These are phyloP conservation scores for Myiopsitta monachus DNA, from an alignment of 2,113 vertebrate species.

Conservation along the genomic window DNA sequence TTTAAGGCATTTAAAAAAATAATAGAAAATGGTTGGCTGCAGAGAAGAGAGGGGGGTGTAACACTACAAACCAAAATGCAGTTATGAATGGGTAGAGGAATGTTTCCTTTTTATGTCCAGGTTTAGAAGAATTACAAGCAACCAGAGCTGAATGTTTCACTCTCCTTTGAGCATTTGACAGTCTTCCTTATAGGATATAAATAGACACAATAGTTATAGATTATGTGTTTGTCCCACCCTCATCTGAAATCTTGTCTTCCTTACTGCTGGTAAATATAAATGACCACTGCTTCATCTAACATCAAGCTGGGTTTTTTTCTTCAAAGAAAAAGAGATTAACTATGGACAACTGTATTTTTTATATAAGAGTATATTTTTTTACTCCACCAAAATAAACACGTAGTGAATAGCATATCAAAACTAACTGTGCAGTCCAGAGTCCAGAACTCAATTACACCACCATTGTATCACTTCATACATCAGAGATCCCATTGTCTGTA, in stretches of 20 bases:
- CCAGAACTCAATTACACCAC: neutral
- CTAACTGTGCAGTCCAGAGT: neutral
- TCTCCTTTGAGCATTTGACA: neutral
- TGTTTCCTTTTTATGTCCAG: neutral
- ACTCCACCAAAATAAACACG: neutral
- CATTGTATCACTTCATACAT: neutral
- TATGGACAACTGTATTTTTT: neutral
- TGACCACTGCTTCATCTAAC: neutral
- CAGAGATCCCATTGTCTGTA: neutral
- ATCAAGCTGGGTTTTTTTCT: neutral
- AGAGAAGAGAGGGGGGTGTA: neutral
- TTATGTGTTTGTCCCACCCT: neutral
- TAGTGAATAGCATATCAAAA: neutral
- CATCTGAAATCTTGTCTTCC: neutral
- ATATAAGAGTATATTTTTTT: neutral
- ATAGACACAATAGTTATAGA: neutral
- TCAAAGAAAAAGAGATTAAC: neutral
- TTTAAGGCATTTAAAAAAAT: neutral
- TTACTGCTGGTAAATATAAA: neutral
- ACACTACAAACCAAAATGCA: neutral
- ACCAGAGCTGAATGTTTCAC: neutral
- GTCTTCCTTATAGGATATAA: neutral
- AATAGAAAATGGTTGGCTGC: neutral
- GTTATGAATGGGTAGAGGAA: neutral
- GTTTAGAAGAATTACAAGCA: neutral